Evolutionary conservation across 2,113 vertebrate species (phyloP).

Genomic region (Empidonax traillii): DNA sequence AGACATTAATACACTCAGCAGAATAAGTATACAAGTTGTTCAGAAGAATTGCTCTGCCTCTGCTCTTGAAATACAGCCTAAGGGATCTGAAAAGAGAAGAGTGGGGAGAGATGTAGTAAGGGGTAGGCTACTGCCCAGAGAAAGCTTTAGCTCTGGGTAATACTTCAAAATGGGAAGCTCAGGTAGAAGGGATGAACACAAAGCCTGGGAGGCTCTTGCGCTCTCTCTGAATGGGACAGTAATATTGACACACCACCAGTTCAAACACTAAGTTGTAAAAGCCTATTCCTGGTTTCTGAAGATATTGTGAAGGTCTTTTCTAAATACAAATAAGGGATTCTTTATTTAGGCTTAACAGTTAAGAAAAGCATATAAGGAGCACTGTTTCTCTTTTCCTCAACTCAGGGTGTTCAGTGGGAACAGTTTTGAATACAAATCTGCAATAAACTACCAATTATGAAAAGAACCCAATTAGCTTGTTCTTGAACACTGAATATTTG

Average conservation of each 20-base stretch:
- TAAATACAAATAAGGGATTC: not conserved
- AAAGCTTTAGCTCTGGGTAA: not conserved
- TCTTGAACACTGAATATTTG: constrained; percentile 19
- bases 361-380: not conserved
- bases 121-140: not conserved
- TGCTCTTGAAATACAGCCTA: not conserved
- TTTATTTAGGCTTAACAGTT: not conserved
- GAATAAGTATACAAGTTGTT: accelerated
- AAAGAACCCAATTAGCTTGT: constrained; percentile 47
- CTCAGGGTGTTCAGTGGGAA: not conserved
- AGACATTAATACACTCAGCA: not conserved
- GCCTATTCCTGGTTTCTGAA: not conserved
- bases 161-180: not conserved
- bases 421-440: constrained; percentile 30
- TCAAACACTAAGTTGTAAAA: not conserved
- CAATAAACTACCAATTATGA: constrained; percentile 42
- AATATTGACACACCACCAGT: not conserved
- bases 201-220: not conserved
- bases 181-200: not conserved
- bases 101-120: not conserved
- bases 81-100: not conserved
- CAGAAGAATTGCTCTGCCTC: not conserved
- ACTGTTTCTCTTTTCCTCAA: not conserved
- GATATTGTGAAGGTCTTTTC: not conserved
- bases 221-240: not conserved